Percentiles rank a stretch among this genome's conserved stretches.
Evolutionary conservation across 2,888 invertebrate genomes (phyloP).

Genomic region (Hyalella azteca): DNA sequence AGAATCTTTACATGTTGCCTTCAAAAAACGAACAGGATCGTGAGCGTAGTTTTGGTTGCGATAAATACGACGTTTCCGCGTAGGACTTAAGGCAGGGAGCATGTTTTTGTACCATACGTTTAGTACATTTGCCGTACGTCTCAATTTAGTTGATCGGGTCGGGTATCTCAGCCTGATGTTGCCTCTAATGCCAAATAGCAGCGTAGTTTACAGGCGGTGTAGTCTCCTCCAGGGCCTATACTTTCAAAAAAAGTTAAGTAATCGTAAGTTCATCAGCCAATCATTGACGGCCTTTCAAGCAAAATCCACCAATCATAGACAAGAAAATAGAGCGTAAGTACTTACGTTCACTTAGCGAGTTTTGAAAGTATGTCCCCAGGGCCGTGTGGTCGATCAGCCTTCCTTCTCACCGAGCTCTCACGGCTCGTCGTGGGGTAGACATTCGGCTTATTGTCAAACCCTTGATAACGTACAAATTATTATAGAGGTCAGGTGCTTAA

Average conservation of each 20-base stretch:
- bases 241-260: too few relatives aligned
- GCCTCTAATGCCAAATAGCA: conserved; percentile 36
- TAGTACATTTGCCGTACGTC: conserved; percentile 22
- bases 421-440: conserved; percentile 12
- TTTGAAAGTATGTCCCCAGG: background rate
- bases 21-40: conserved; percentile 19
- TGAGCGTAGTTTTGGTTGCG: conserved; percentile 12
- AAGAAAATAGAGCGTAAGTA: too few relatives aligned
- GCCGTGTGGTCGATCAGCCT: background rate
- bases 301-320: too few relatives aligned
- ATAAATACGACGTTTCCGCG: conserved; percentile 14
- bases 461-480: conserved; percentile 36
- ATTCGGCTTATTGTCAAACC: conserved; percentile 27
- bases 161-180: conserved; percentile 27
- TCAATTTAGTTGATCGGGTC: conserved; percentile 15
- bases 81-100: conserved; percentile 19
- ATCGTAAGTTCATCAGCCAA: too few relatives aligned
- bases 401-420: conserved; percentile 1
- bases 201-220: conserved; percentile 26
- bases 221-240: background rate
- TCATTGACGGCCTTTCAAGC: too few relatives aligned
- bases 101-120: conserved; percentile 27
- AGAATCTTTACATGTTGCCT: conserved; percentile 15
- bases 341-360: too few relatives aligned
- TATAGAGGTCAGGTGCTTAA: conserved; percentile 37